Evolutionary conservation across 2,888 invertebrate genomes (phyloP).

Genomic region (Agrochola macilenta): DNA sequence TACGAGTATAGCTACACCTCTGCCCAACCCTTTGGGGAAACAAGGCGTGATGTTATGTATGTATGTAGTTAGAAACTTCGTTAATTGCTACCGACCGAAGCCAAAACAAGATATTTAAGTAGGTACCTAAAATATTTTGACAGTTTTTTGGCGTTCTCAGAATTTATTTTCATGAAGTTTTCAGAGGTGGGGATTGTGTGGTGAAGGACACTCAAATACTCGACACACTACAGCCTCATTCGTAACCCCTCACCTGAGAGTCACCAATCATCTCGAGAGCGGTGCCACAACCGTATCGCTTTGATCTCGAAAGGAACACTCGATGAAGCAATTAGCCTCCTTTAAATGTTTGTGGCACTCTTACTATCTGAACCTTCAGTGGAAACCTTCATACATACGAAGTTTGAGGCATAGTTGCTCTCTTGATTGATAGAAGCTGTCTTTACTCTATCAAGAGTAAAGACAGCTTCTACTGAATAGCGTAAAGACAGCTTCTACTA

Average conservation of each 20-base stretch:
- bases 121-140: background rate
- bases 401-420: background rate
- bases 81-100: background rate
- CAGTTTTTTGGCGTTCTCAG: no score
- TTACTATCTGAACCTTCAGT: constrained; percentile 1
- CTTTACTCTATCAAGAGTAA: no score
- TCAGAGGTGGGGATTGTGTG: no score
- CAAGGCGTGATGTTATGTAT: no score
- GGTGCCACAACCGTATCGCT: background rate
- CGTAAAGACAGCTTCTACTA: no score
- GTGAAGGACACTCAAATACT: no score
- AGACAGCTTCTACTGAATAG: no score
- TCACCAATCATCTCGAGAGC: constrained; percentile 6
- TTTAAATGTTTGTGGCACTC: constrained; percentile 22
- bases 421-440: background rate
- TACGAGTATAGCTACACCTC: no score
- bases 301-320: constrained; percentile 37
- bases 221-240: background rate
- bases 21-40: no score
- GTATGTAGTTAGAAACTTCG: background rate
- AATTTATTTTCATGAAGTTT: no score
- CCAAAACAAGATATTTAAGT: background rate
- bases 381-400: background rate
- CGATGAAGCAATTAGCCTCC: constrained; percentile 36
- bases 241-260: background rate